Percentiles rank a stretch among this genome's conserved stretches.
These are phyloP conservation scores for Pollenia griseotomentosa DNA, from an alignment of 2,888 invertebrate genomes.

Conservation along the genomic window DNA sequence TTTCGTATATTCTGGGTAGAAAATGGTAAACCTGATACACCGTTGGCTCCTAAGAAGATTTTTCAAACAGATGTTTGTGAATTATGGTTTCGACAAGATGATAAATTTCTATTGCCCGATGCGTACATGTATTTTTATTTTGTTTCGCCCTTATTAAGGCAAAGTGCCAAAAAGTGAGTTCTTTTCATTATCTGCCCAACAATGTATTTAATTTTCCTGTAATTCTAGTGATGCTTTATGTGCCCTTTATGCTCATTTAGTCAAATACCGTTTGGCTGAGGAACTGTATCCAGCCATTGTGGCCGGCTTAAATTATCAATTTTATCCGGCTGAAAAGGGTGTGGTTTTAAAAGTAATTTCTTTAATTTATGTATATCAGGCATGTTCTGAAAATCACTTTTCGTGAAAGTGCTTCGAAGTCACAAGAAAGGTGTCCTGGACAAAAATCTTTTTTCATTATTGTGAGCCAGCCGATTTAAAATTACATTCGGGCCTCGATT, in stretches of 20 bases:
- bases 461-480: too few relatives aligned
- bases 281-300: constrained; percentile 83
- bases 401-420: too few relatives aligned
- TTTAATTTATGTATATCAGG: not conserved
- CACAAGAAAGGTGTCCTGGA: too few relatives aligned
- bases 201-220: constrained; percentile 73
- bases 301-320: constrained; percentile 86
- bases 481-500: too few relatives aligned
- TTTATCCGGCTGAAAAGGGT: constrained; percentile 88
- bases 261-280: constrained; percentile 85
- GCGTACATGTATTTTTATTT: constrained; percentile 90
- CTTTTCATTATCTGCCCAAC: not conserved
- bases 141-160: constrained; percentile 88
- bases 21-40: constrained; percentile 77
- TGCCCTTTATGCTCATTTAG: constrained; percentile 86
- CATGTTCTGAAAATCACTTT: too few relatives aligned
- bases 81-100: constrained; percentile 93
- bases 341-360: constrained; percentile 79
- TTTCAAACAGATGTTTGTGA: constrained; percentile 86
- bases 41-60: constrained; percentile 86
- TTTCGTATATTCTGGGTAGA: constrained; percentile 85
- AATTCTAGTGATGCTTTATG: constrained; percentile 85
- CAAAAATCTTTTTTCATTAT: too few relatives aligned
- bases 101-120: constrained; percentile 92
- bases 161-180: constrained; percentile 88